These are phyloP conservation scores for Bombus difficillimus DNA, from an alignment of 1,140 invertebrate genomes.

Conservation along the genomic window DNA sequence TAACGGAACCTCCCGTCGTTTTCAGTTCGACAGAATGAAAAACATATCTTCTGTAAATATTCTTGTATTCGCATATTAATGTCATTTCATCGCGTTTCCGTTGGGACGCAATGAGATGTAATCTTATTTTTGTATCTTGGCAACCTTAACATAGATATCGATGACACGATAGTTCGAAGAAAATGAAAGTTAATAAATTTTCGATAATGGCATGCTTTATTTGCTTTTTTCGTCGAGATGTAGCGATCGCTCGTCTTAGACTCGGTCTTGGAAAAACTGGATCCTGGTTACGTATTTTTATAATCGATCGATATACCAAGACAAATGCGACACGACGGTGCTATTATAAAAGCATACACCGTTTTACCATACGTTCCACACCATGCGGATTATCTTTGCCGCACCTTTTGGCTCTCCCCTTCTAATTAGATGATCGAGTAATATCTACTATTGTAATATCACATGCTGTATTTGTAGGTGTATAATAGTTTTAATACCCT, in stretches of 20 bases:
- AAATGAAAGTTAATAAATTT: not conserved
- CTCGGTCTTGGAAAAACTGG: not conserved
- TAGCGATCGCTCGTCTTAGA: not conserved
- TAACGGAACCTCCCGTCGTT: slow-evolving; percentile 6
- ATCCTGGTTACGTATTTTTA: slow-evolving; percentile 59
- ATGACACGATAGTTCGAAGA: not conserved
- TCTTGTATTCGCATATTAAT: slow-evolving; percentile 35
- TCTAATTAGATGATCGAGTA: slow-evolving; percentile 8
- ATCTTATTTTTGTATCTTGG: not conserved
- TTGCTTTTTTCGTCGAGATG: not conserved
- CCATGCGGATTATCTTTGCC: slow-evolving; percentile 9
- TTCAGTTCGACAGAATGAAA: slow-evolving; percentile 52
- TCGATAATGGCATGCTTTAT: not conserved
- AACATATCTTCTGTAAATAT: slow-evolving; percentile 57
- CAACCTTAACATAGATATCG: not conserved
- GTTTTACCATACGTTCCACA: not conserved
- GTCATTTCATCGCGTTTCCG: not conserved
- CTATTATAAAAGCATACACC: slow-evolving; percentile 58
- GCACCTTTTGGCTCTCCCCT: slow-evolving; percentile 43
- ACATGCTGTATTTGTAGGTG: too few species aligned
- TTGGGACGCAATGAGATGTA: not conserved
- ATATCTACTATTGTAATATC: not conserved
- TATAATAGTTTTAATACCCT: not conserved
- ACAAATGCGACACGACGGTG: slow-evolving; percentile 47
- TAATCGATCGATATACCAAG: slow-evolving; percentile 63